Conservation (phyloP, 2,888 invertebrate species). For the Temnothorax ravouxi region DNA sequence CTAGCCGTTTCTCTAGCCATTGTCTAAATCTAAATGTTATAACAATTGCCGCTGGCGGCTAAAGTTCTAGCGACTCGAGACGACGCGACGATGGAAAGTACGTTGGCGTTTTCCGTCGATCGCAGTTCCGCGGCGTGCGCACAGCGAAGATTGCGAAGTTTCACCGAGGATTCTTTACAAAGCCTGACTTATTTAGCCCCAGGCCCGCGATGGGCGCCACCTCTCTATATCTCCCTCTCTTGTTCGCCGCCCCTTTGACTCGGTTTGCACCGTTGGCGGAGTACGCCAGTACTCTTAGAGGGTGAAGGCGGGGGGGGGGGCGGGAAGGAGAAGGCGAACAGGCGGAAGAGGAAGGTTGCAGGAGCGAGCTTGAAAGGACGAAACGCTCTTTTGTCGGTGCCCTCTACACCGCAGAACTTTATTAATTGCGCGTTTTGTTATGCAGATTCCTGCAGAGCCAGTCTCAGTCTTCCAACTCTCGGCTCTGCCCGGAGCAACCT, state of each 20-base stretch:
- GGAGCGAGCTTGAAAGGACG: slow-evolving; percentile 80
- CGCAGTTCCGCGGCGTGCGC: slow-evolving; percentile 58
- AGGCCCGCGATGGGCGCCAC: slow-evolving; percentile 54
- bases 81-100: slow-evolving; percentile 56
- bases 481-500: slow-evolving; percentile 53
- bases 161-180: slow-evolving; percentile 80
- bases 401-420: slow-evolving; percentile 82
- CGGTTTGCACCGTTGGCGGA: slow-evolving; percentile 33
- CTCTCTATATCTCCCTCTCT: slow-evolving; percentile 45
- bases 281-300: slow-evolving; percentile 36
- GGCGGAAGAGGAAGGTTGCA: slow-evolving; percentile 61
- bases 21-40: slow-evolving; percentile 30
- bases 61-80: slow-evolving; percentile 41
- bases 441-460: slow-evolving; percentile 82
- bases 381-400: slow-evolving; percentile 84
- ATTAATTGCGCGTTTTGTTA: slow-evolving; percentile 86
- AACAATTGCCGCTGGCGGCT: slow-evolving; percentile 33
- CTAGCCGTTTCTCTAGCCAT: not conserved
- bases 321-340: slow-evolving; percentile 8
- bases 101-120: slow-evolving; percentile 45
- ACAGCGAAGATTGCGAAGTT: slow-evolving; percentile 81
- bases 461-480: slow-evolving; percentile 57
- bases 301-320: slow-evolving; percentile 29
- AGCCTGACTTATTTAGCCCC: slow-evolving; percentile 83
- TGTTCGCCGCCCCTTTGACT: slow-evolving; percentile 43